These are phyloP conservation scores for Drosophila tripunctata DNA, from an alignment of 2,888 invertebrate genomes.

Conservation along the genomic window DNA sequence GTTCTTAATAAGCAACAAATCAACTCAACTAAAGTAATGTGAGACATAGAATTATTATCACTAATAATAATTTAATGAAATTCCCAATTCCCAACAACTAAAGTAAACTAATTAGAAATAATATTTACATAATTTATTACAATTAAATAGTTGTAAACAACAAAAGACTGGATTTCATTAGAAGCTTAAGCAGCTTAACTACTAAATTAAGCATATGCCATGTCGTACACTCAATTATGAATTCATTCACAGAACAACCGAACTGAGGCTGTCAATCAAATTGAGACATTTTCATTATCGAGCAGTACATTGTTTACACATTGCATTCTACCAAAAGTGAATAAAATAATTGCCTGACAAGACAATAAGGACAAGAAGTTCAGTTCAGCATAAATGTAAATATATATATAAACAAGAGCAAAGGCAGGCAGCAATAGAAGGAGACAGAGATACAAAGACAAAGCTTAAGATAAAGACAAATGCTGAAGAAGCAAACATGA, in stretches of 20 bases:
- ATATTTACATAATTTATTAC: not conserved
- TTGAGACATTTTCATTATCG: constrained; percentile 24
- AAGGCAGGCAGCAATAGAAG: not conserved
- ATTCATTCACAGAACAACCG: not conserved
- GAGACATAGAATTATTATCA: not conserved
- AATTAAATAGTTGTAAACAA: not conserved
- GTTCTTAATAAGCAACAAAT: not conserved
- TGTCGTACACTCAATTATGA: not conserved
- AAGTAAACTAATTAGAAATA: not conserved
- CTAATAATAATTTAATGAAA: not conserved
- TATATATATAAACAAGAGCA: constrained; percentile 21
- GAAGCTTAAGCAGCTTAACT: not conserved
- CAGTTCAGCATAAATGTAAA: constrained; percentile 37
- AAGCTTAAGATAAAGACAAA: not conserved
- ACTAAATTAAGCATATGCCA: constrained; percentile 33
- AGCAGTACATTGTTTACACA: constrained; percentile 19
- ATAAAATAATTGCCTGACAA: constrained; percentile 56
- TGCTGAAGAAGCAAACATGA: constrained; percentile 43
- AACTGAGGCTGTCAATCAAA: constrained; percentile 8
- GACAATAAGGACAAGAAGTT: constrained; percentile 27
- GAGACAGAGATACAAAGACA: constrained; percentile 1
- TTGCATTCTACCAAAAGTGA: constrained; percentile 32
- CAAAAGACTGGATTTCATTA: not conserved
- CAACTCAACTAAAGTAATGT: not conserved
- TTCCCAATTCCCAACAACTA: not conserved